Conservation (phyloP, 2,797 vertebrate species). For the Lycodopsis pacificus region DNA sequence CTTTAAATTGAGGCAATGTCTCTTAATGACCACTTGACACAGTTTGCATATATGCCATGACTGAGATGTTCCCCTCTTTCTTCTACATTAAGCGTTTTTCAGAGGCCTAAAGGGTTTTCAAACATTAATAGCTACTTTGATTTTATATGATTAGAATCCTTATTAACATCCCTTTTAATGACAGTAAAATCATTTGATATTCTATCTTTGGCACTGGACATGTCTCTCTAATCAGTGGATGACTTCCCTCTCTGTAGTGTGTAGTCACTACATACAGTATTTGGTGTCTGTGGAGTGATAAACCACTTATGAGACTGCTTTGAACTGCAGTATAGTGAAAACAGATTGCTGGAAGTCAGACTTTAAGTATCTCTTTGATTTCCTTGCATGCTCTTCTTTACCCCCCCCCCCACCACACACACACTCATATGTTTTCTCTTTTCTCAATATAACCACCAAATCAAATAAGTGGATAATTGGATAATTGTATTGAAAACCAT, state of each 20-base stretch:
- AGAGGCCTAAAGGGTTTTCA: neutral
- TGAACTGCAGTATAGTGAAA: slow-evolving; percentile 56
- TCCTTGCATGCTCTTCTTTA: slow-evolving; percentile 37
- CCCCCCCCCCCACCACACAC: neutral
- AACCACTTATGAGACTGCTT: slow-evolving; percentile 53
- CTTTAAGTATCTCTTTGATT: slow-evolving; percentile 44
- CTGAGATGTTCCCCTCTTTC: neutral
- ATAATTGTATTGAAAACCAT: slow-evolving; percentile 16
- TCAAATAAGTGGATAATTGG: slow-evolving; percentile 12
- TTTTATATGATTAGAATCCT: neutral
- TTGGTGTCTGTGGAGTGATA: slow-evolving; percentile 51
- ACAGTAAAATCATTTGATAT: neutral
- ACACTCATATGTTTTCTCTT: slow-evolving; percentile 58
- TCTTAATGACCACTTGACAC: neutral
- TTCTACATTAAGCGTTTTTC: neutral
- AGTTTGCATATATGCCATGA: neutral
- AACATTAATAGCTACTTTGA: neutral
- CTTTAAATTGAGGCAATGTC: neutral
- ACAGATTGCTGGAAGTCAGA: slow-evolving; percentile 49
- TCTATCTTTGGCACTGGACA: slow-evolving; percentile 1
- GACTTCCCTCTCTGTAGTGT: slow-evolving; percentile 22
- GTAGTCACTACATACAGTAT: slow-evolving; percentile 34
- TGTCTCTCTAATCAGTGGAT: slow-evolving; percentile 30
- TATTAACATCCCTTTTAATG: neutral
- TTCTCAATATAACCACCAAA: slow-evolving; percentile 38